Base-by-base conservation (phyloP, 2,888 invertebrate species). In the Sepiola atlantica region DNA sequence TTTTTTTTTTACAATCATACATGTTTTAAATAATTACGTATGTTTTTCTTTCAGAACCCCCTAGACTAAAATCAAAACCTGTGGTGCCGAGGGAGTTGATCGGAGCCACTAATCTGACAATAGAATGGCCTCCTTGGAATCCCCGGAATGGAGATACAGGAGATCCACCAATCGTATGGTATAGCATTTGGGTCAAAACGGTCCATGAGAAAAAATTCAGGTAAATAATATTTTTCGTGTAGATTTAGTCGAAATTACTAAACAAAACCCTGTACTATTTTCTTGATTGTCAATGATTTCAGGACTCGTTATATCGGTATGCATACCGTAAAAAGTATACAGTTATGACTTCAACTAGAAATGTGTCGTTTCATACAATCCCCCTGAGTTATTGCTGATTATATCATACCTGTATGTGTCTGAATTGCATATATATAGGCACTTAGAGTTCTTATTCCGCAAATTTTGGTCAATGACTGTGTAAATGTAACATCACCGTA, bases 41-140 rank as follows among this genome's bases (percentile, higher is more conserved):
- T 90, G 16, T 18, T 92, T 18, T 92, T 94, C 21, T 95, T 95
- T 55, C 95, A 96, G 96, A 96, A 94, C 95, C 96, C 20, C 96
- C 96, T 18, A 95, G 95, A 93, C 94, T 96, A 92, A 95, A 95
- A 28, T 95, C 95, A 90, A 95, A 96, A n/a, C 96, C 96, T 12
- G 94, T 94, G 10, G 95, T 96, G 24, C 95, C 95, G 16, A 95
- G 95, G 61, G 95, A 95, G 32, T 94, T 95, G 90, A 95, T 95
- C 35, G 95, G 95, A 21, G 95, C 95, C 12, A 95, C 95, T 28
- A 95, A 96, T 90, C 95, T 96, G 55, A 96, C 96, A 1, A 94
- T 96, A 77, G 95, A 96, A 94, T 97, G 96, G 96, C 95, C 95
- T 16, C 95, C 95, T 16, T 97, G 96, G 96, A 95, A 95, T 94